Base-by-base conservation (phyloP, 2,797 vertebrate species). In the Ceyx erithaca region DNA sequence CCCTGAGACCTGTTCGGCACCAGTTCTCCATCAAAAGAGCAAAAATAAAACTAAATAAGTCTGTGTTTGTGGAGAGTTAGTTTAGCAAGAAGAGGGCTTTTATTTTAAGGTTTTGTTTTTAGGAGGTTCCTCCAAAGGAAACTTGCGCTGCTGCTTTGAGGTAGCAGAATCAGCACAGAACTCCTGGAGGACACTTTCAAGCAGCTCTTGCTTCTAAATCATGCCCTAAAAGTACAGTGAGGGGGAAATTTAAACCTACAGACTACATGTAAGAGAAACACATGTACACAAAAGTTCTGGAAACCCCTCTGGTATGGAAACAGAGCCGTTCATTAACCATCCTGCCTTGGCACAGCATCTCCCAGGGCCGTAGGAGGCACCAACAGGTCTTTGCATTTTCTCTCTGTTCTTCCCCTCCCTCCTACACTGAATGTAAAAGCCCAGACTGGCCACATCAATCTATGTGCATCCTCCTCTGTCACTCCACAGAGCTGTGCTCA, bases 51-150 rank as follows among this genome's bases (percentile, higher is more conserved):
- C 67, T 1, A 63, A 92, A 75, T 59, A 68, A 80, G 73, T 51
- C 51, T 35, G 4, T 64, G 62, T 83, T 89, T 80, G 69, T 1
- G 1, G 58, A 77, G 46, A 71, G 71, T 14, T 72, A 54, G 77
- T 31, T 58, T 33, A 91, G 71, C 55, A 73, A 77, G 75, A 85
- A 71, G 37, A 72, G 26, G 33, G 45, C 3, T 59, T 81, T 92
- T 93, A 84, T 93, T 86, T 86, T 41, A 77, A 86, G 57, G 58
- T 89, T 91, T 92, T 93, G 80, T 78, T 95, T 91, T 90, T n/a
- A 33, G 68, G 57, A 90, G 18, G 71, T 41, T 88, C 19, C 68
- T 91, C 73, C 85, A 91, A 94, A 82, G 71, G 75, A 90, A 92
- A 79, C 54, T 61, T 63, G 35, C 2, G 6, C 45, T 83, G 87